Evolutionary conservation across 2,797 vertebrate species (phyloP).

Genomic region (Natrix natrix): DNA sequence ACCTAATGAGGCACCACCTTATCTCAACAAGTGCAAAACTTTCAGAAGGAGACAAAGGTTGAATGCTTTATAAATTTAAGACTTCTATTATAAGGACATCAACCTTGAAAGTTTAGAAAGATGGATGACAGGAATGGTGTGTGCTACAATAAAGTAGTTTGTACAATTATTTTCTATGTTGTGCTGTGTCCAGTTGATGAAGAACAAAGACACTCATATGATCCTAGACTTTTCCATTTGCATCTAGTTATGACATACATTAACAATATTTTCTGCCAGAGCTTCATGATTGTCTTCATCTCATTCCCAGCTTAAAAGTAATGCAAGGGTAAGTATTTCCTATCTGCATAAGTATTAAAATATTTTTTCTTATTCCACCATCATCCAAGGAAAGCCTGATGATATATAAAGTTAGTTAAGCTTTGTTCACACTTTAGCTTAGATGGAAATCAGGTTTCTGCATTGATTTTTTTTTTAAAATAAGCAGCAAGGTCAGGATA

Average conservation of each 20-base stretch:
- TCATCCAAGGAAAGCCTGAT: not conserved
- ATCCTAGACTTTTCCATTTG: not conserved
- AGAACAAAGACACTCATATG: not conserved
- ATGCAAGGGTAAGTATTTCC: not conserved
- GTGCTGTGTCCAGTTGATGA: not conserved
- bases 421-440: too few species aligned
- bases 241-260: not conserved
- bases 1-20: not conserved
- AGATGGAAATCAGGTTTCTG: too few species aligned
- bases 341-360: not conserved
- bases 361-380: not conserved
- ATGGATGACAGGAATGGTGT: not conserved
- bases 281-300: not conserved
- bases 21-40: not conserved
- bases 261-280: not conserved
- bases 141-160: not conserved
- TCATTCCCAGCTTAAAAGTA: not conserved
- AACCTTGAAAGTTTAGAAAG: not conserved
- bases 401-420: too few species aligned
- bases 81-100: not conserved
- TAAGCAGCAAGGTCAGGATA: too few species aligned
- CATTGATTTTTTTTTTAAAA: too few species aligned
- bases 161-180: not conserved
- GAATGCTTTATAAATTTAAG: not conserved
- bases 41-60: not conserved